Percentiles rank a stretch among this genome's conserved stretches.
phyloP scores from a whole-genome alignment of 1,140 invertebrate species.

The Druon quercuslanigerum region DNA sequence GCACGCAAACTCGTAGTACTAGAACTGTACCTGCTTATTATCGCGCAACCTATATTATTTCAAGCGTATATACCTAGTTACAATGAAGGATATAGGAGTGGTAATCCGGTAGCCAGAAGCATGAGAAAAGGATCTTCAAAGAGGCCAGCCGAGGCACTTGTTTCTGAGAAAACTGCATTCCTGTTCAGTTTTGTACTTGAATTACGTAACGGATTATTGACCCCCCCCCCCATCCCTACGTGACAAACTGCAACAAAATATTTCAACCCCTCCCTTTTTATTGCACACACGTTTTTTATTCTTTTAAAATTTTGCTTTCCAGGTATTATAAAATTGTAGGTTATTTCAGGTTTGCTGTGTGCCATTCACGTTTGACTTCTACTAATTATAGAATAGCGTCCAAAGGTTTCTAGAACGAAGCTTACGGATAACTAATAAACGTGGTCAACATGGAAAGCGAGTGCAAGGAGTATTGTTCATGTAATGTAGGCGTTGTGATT shows the following conservation, averaged over 20 bases:
- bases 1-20: conserved; percentile 39
- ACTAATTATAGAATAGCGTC: conserved; percentile 14
- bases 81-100: conserved; percentile 37
- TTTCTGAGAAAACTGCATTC: conserved; percentile 30
- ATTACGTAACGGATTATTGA: no score
- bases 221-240: no score
- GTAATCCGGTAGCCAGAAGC: conserved; percentile 30
- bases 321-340: no score
- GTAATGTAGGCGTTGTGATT: conserved; percentile 17
- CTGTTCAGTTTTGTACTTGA: background rate
- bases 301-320: no score
- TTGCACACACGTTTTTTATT: no score
- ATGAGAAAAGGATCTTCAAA: conserved; percentile 35
- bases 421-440: conserved; percentile 20
- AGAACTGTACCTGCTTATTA: conserved; percentile 40
- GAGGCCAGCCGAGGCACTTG: background rate
- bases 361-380: conserved; percentile 16
- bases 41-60: conserved; percentile 44
- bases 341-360: background rate
- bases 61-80: conserved; percentile 41
- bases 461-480: conserved; percentile 11
- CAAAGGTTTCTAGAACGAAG: conserved; percentile 20
- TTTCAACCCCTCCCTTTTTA: no score
- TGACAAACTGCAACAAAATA: no score
- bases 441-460: conserved; percentile 17